These are phyloP conservation scores for Scaptomyza tumidula DNA, from an alignment of 2,888 invertebrate species.

Conservation along the genomic window DNA sequence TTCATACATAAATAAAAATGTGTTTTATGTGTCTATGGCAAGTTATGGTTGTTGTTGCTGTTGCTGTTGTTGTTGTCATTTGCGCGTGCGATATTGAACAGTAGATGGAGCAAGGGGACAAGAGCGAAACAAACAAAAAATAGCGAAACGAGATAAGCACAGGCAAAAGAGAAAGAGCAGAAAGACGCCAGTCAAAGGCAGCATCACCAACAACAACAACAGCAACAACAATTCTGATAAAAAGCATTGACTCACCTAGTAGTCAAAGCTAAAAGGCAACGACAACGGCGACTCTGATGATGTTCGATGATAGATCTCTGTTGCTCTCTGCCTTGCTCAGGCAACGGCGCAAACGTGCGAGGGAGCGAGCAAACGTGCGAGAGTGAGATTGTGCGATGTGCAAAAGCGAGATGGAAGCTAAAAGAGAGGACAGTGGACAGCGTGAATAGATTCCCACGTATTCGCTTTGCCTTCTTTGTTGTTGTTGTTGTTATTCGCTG, in stretches of 20 bases:
- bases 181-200: conserved; percentile 27
- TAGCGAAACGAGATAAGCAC: conserved; percentile 23
- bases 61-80: conserved; percentile 49
- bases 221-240: conserved; percentile 33
- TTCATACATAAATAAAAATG: conserved; percentile 69
- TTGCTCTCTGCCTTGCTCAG: conserved; percentile 23
- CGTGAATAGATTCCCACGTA: conserved; percentile 41
- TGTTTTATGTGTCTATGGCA: conserved; percentile 58
- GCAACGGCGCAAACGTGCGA: conserved; percentile 10
- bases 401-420: conserved; percentile 10
- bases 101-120: conserved; percentile 26
- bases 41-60: conserved; percentile 34
- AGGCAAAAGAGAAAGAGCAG: conserved; percentile 22
- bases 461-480: conserved; percentile 8
- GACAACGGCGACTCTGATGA: conserved; percentile 28
- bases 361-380: conserved; percentile 2
- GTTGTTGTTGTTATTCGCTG: conserved; percentile 22
- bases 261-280: conserved; percentile 29
- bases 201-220: conserved; percentile 27
- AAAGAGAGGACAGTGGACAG: conserved; percentile 34
- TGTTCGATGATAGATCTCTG: conserved; percentile 60
- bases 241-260: conserved; percentile 68
- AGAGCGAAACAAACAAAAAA: conserved; percentile 10
- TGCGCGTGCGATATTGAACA: conserved; percentile 69
- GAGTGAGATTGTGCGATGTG: not conserved